Percentiles rank a stretch among this genome's conserved stretches.
Evolutionary conservation across 2,797 vertebrate genomes (phyloP).

Genomic region (Sebastiscus albofasciatus): DNA sequence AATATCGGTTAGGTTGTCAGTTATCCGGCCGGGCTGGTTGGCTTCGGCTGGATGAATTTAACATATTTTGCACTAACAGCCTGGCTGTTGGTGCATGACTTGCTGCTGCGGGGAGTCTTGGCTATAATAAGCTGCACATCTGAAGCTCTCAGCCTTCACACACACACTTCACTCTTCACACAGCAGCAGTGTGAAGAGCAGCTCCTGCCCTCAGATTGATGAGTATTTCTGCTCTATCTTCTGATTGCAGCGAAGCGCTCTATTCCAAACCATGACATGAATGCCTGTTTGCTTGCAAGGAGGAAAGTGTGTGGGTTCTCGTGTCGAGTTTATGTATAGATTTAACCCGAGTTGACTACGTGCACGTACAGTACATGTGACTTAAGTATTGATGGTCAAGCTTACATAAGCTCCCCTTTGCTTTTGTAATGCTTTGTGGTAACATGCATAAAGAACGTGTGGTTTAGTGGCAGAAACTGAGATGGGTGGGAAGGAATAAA

Average conservation of each 20-base stretch:
- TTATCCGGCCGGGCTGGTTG: background rate
- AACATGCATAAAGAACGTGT: constrained; percentile 9
- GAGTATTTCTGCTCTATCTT: constrained; percentile 16
- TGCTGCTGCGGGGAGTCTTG: constrained; percentile 3
- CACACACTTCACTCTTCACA: background rate
- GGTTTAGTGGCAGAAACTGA: constrained; percentile 9
- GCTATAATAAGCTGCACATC: constrained; percentile 35
- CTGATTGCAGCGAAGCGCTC: constrained; percentile 15
- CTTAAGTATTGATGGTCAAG: constrained; percentile 2
- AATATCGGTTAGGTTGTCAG: background rate
- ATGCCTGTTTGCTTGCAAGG: background rate
- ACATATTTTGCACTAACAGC: background rate
- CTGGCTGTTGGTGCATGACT: background rate
- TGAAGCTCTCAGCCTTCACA: background rate
- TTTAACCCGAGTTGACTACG: background rate
- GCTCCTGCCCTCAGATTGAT: constrained; percentile 23
- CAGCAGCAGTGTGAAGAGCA: constrained; percentile 17
- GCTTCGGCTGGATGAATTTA: background rate
- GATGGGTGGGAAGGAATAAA: constrained; percentile 4
- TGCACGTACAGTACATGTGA: background rate
- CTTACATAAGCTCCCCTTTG: background rate
- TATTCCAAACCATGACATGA: background rate
- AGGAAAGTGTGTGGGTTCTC: background rate
- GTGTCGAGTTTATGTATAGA: background rate
- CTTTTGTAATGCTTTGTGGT: background rate